Base-by-base conservation (phyloP, 1,140 invertebrate genomes). In the Gryon sp. region DNA sequence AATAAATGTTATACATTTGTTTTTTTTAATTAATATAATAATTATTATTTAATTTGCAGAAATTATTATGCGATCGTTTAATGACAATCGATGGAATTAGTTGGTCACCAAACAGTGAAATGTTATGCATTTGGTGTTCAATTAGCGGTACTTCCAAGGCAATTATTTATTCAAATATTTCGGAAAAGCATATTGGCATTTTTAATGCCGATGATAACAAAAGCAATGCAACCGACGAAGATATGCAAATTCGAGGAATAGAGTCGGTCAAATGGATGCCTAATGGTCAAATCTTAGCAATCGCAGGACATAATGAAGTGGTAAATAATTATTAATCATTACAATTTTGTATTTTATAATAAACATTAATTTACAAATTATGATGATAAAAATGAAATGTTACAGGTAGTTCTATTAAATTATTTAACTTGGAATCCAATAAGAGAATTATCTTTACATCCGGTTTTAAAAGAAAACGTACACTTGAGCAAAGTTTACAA, bases 81-180 rank as follows among this genome's bases (percentile, higher is more conserved):
- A 72, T 38, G 15, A 76, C 69, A 19, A 85, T 89, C 14, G 82
- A 87, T 55, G 86, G 87, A 19, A 59, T 88, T 11, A 81, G 59
- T 30, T 89, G 87, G 87, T 89, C 87, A 2, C 85, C 86, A 5
- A 87, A 86, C 45, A 80, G 83, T 18, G 86, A 89, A 80, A 55
- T 86, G 48, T 50, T 89, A 8, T 83, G 82, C 28, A 87, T 89
- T 53, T 89, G 87, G 87, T 83, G 82, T 74, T 85, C 85, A 0
- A 83, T 83, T 11, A 78, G 82, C 14, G 80, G 79, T 8, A 78
- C 79, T 34, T 77, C 83, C 5, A 88, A 86, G 43, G 60, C 88
- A 52, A 76, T 89, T 12, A 78, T 88, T 66, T 89, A 87, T 80
- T 89, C 87, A 3, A 83, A 50, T 3, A 19, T 80, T 0, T 81